These are phyloP conservation scores for Hydrolagus colliei DNA, from an alignment of 2,797 vertebrate genomes.

Conservation along the genomic window DNA sequence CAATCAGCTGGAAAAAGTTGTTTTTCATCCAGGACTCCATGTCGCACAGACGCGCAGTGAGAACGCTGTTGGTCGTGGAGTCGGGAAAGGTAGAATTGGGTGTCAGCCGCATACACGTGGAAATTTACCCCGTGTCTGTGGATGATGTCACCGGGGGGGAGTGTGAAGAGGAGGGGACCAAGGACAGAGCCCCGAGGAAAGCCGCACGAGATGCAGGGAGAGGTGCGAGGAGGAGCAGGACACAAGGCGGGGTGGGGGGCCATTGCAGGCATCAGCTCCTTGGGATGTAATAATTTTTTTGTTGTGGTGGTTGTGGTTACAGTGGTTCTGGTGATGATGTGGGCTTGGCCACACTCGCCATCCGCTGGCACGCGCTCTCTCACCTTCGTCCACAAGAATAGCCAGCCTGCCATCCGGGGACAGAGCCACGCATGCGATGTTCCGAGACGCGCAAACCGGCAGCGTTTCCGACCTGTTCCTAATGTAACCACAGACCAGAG, in stretches of 20 bases:
- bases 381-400: conserved; percentile 89
- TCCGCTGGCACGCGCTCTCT: neutral
- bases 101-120: too few species aligned
- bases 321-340: too few species aligned
- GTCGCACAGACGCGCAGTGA: neutral
- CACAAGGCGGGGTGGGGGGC: neutral
- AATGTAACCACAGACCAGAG: neutral
- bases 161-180: neutral
- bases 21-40: too few species aligned
- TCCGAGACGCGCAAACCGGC: conserved; percentile 74
- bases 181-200: neutral
- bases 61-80: neutral
- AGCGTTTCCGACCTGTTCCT: conserved; percentile 88
- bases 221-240: accelerated
- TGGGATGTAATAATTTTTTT: too few species aligned
- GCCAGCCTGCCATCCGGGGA: conserved; percentile 80
- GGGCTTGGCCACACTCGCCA: too few species aligned
- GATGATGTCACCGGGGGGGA: neutral
- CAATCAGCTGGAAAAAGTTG: too few species aligned
- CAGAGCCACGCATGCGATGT: conserved; percentile 79
- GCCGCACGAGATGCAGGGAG: too few species aligned
- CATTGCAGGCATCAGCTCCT: too few species aligned
- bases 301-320: too few species aligned
- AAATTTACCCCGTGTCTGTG: neutral
- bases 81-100: neutral